phyloP scores from a whole-genome alignment of 2,113 vertebrate genomes.

The Ochotona princeps region DNA sequence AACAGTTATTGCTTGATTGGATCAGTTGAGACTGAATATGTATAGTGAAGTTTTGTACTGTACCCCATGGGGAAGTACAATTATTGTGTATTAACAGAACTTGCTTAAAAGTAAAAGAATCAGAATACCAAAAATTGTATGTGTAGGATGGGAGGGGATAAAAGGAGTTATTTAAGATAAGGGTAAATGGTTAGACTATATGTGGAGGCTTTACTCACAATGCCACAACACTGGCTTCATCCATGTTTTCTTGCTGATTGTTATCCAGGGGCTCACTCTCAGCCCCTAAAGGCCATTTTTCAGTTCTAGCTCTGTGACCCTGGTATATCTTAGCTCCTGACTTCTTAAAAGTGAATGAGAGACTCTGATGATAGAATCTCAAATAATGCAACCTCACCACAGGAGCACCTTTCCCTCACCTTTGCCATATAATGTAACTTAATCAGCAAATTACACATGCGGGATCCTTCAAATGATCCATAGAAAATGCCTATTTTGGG shows the following conservation, averaged over 20 bases:
- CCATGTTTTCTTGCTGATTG: background rate
- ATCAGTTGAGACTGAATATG: no score
- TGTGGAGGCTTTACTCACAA: no score
- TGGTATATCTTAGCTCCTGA: background rate
- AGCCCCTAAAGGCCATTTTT: background rate
- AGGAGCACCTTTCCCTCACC: background rate
- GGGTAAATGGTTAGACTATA: background rate
- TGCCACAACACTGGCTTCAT: no score
- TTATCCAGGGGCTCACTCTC: background rate
- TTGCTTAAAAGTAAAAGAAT: background rate
- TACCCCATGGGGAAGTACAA: no score
- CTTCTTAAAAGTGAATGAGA: background rate
- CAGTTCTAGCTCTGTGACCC: background rate
- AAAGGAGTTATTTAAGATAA: background rate
- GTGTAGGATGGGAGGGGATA: background rate
- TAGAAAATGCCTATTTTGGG: no score
- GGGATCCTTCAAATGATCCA: no score
- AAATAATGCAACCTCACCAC: constrained; percentile 21
- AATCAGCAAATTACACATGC: background rate
- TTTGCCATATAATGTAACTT: background rate
- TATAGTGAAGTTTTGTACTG: no score
- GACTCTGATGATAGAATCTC: background rate
- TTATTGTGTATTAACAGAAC: no score
- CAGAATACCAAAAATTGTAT: background rate
- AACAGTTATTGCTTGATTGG: no score